A percentile compares a stretch with the other conserved stretches of the same genome.
Conservation (phyloP, 2,113 vertebrate species). For the Galeopterus variegatus region DNA sequence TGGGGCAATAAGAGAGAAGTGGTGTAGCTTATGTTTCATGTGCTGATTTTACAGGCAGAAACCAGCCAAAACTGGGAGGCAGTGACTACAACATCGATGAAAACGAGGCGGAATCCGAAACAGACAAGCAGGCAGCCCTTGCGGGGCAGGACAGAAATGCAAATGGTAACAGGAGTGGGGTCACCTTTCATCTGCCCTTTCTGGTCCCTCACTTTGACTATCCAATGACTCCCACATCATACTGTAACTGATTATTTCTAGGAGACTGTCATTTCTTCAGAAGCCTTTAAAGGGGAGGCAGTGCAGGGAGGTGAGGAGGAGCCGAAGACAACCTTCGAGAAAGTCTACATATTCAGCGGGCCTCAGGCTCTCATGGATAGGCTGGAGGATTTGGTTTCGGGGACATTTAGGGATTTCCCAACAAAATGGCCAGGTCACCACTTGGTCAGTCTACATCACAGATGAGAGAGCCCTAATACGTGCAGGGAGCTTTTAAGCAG, state of each 20-base stretch:
- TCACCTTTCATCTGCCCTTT: background rate
- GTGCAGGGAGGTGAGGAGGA: background rate
- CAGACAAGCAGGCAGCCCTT: constrained; percentile 95
- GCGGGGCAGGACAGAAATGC: constrained; percentile 84
- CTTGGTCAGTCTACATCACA: background rate
- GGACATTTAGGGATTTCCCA: background rate
- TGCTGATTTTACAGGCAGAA: constrained; percentile 55
- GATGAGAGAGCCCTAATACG: background rate
- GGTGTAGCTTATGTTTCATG: background rate
- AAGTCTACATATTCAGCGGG: background rate
- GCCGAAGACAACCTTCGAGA: background rate
- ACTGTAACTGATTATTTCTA: background rate
- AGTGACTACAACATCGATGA: constrained; percentile 93
- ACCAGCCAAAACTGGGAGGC: constrained; percentile 62
- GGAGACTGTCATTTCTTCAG: background rate
- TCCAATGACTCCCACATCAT: background rate
- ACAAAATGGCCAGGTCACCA: background rate
- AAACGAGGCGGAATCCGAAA: constrained; percentile 96
- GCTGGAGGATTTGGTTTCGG: background rate
- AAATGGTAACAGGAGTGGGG: constrained; percentile 79
- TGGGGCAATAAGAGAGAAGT: background rate
- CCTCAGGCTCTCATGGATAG: background rate
- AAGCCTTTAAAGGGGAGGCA: background rate
- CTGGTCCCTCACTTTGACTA: background rate
- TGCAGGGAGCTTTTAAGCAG: background rate